Base-by-base conservation (phyloP, 1,140 invertebrate species). In the Calliopsis andreniformis region DNA sequence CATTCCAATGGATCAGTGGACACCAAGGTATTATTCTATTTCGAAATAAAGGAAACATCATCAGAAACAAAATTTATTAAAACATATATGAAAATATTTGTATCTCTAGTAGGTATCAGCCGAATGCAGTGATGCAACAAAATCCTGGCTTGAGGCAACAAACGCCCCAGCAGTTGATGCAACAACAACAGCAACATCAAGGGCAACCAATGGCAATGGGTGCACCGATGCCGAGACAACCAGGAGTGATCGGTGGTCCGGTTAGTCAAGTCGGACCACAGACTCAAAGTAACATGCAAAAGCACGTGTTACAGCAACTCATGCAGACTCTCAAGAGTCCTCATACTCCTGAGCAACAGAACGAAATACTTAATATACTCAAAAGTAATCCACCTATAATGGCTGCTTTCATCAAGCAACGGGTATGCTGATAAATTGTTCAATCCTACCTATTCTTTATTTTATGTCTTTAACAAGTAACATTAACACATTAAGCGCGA, bases 371-470 rank as follows among this genome's bases (percentile, higher is more conserved):
- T 32, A 95, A 96, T 83, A 98, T 99, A 85, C 94, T 99, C 55
- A 98, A 98, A 91, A 96, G 96, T 56, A 98, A 99, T 93, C 98
- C 98, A 55, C 97, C 97, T 75, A 93, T 99, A 14, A 99, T 99
- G 98, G 98, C 98, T 67, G 97, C 98, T 59, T 98, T 99, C 88
- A 98, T 99, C 66, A 98, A 98, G 91, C 97, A 98, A 92, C 93
- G 97, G 92, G 94, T 95, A 83, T 69, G 78, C 35, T 0, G 20
- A 45, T 45, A 20, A 45, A 30, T n/a, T n/a, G n/a, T n/a, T n/a
- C 8, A 3, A 56, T 32, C 32, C 67, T 3, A 49, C 10, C n/a
- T n/a, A n/a, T n/a, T n/a, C n/a, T 39, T 39, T 39, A 39, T 10
- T 39, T 3, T 39, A 39, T 39, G 35, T 39, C 3, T 39, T 3